Evolutionary conservation across 2,888 invertebrate genomes (phyloP).

Genomic region (Tipula vernalis): DNA sequence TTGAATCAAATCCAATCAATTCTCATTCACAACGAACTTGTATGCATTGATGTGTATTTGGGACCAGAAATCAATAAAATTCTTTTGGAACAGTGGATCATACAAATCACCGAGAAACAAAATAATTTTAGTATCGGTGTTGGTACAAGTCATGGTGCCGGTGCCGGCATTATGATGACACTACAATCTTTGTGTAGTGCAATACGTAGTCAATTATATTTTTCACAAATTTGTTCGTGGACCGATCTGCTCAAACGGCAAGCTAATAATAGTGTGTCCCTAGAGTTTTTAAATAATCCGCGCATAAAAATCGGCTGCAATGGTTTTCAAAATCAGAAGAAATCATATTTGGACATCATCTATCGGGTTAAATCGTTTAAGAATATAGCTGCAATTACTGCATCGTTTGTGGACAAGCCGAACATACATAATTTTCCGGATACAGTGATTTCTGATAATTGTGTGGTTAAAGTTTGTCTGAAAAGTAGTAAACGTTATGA

Average conservation of each 20-base stretch:
- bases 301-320: conserved; percentile 23
- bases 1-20: conserved; percentile 33
- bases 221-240: conserved; percentile 95
- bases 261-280: background rate
- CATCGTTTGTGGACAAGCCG: conserved; percentile 32
- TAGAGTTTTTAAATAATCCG: conserved; percentile 33
- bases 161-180: conserved; percentile 25
- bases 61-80: conserved; percentile 33
- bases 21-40: conserved; percentile 29
- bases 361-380: conserved; percentile 33
- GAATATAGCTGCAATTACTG: conserved; percentile 28
- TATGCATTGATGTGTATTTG: conserved; percentile 35
- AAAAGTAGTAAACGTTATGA: conserved; percentile 63
- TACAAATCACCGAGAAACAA: conserved; percentile 32
- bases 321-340: conserved; percentile 15
- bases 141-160: background rate
- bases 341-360: conserved; percentile 33
- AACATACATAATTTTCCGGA: conserved; percentile 35
- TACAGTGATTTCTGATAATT: conserved; percentile 32
- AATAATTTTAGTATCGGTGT: conserved; percentile 15
- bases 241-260: conserved; percentile 32
- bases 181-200: conserved; percentile 76
- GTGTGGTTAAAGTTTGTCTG: conserved; percentile 39
- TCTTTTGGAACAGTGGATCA: conserved; percentile 35
- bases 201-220: conserved; percentile 87